Evolutionary conservation across 2,888 invertebrate genomes (phyloP), one percentile per base, ranked within the genome.

Genomic region (Archips crataeganus): DNA sequence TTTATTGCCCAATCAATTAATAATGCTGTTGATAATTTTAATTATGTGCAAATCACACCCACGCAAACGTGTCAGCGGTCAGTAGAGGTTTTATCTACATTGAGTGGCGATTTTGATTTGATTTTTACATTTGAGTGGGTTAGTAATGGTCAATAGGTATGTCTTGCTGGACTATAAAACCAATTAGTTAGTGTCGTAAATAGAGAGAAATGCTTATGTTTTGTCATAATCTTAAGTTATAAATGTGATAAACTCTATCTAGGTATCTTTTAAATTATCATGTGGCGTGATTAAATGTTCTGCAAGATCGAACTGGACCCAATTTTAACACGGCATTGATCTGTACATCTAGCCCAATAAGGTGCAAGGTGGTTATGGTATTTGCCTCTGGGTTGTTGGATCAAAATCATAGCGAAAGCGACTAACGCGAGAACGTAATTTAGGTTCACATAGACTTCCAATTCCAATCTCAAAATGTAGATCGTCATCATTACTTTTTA

Each of bases 1-100:
- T 70, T 74, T 70, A 70, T 74, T 74, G 61, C 60, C 65, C 65
- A 70, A 70, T 61, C 70, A 70, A 74, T 74, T 74, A 74, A 70
- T 65, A 70, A 66, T 61, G 42, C 42, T 69, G 68, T 74, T 69
- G 74, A 74, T 70, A 65, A 45, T 66, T 68, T 69, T 70, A 70
- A 70, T 74, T 70, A 74, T 61, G 60, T 74, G 69, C 69, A 70
- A 70, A 74, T 69, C 69, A 65, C 69, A 23, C 74, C 74, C 36
- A 74, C 70, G 45, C 59, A 34, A 11, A 36, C 34, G 5, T 70
- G 59, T 60, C 54, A 39, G 39, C 57, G 57, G 57, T 32, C 57
- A 57, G 32, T 32, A 57, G 32, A 54, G 1, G 23, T 32, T 57
- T 32, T 57, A 57, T 57, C 32, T 57, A 4, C 32, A 32, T 57